Evolutionary conservation across 2,797 vertebrate genomes (phyloP).

Genomic region (Darevskia nairensis): DNA sequence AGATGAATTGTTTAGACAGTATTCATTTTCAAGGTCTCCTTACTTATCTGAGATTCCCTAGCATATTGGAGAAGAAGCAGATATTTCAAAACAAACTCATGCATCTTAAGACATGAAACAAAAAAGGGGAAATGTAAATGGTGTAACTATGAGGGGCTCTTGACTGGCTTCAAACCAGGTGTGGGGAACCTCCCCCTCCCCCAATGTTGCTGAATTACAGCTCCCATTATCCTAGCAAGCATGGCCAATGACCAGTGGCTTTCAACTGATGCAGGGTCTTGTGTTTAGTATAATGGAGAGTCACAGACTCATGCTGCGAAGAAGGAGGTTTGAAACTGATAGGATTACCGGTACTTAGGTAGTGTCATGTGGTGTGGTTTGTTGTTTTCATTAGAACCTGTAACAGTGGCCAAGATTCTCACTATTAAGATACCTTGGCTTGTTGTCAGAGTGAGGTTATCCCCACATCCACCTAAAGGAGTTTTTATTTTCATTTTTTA

Average conservation of each 20-base stretch:
- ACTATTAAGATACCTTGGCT: not conserved
- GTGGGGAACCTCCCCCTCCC: too few relatives aligned
- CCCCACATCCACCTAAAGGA: not conserved
- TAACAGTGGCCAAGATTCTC: not conserved
- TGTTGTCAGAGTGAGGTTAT: not conserved
- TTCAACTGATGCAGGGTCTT: not conserved
- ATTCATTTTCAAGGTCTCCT: not conserved
- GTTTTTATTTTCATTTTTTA: not conserved
- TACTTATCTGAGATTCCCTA: not conserved
- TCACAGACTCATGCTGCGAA: too few relatives aligned
- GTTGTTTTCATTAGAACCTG: not conserved
- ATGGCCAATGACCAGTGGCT: too few relatives aligned
- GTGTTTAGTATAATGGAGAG: not conserved
- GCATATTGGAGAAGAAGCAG: not conserved
- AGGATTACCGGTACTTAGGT: not conserved
- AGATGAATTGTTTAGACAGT: not conserved
- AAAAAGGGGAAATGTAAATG: not conserved
- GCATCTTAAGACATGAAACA: not conserved
- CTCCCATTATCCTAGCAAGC: too few relatives aligned
- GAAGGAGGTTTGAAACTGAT: not conserved
- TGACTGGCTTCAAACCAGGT: not conserved
- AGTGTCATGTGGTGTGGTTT: accelerated
- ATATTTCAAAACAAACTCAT: not conserved
- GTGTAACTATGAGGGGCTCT: not conserved
- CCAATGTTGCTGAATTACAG: too few relatives aligned